Evolutionary conservation across 2,113 vertebrate species (phyloP), one percentile per base, ranked within the genome.

Genomic region (Cariama cristata): DNA sequence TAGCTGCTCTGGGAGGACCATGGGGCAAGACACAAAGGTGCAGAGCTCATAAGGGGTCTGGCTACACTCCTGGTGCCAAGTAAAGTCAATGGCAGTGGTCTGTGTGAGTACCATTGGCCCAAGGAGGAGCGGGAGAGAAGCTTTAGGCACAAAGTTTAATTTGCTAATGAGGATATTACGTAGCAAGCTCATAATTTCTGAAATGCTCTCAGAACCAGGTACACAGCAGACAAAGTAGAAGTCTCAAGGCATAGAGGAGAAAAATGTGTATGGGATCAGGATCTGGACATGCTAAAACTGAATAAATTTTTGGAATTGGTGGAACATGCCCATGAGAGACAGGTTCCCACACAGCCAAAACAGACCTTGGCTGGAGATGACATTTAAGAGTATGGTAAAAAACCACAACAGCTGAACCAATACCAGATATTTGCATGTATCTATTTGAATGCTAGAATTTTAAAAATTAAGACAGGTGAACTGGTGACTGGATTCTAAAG

Each of bases 21-120:
- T 0, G 1, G 49, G 38, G 15, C 0, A 2, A 88, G 49, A 35
- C n/a, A 33, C 23, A 14, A 27, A 24, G 14, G 44, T 30, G 27
- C 58, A 69, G 62, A 69, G 22, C n/a, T 64, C 55, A 11, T 7
- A 35, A 71, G 9, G 40, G 10, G n/a, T 32, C 66, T 69, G 26
- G 49, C 14, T 79, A 27, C 23, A 35, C 19, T 88, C 32, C 27
- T 76, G 49, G 3, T 33, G 73, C 71, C 3, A 10, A n/a, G 8
- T 28, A 42, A 42, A 24, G 17, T 17, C 45, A 21, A 6, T 19
- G 20, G 42, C 1, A 1, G 15, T 35, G 35, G 28, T 24, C 42
- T 86, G 9, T 45, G 38, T 75, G 52, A 67, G 35, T 23, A 32
- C 38, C 7, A 21, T 8, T 30, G n/a, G 27, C n/a, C 45, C 6